Conservation (phyloP, 2,113 vertebrate genomes). For the Hyperoodon ampullatus region DNA sequence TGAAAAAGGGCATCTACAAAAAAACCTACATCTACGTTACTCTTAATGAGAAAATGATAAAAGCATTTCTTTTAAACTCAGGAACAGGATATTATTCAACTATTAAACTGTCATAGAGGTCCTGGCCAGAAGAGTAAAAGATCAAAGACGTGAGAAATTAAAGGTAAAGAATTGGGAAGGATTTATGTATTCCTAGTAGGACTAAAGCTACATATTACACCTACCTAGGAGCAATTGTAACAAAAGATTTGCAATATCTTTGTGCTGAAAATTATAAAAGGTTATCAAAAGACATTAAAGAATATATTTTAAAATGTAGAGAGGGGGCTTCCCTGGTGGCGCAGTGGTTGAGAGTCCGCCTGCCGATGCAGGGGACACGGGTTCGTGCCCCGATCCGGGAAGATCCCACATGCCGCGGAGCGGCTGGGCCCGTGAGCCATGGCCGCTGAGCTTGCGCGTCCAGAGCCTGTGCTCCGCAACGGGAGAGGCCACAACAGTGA, state of each 20-base stretch:
- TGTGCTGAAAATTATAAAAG: not conserved
- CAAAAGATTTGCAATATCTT: not conserved
- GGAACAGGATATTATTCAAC: not conserved
- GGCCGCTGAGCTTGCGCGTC: no score
- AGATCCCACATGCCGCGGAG: no score
- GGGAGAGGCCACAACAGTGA: no score
- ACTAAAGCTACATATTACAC: not conserved
- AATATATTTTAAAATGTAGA: not conserved
- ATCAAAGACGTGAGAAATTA: not conserved
- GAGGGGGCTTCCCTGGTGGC: no score
- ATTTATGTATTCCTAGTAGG: not conserved
- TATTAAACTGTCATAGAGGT: no score
- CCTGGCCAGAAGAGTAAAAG: no score
- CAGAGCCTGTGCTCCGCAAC: no score
- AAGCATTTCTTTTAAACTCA: not conserved
- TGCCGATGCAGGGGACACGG: no score
- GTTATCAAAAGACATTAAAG: not conserved
- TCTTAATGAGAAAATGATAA: not conserved
- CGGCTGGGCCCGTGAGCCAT: no score
- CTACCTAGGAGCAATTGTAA: not conserved
- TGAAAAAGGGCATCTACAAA: not conserved
- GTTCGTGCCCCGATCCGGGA: no score
- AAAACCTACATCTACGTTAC: not conserved
- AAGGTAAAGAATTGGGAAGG: not conserved
- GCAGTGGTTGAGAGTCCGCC: no score